Conservation (phyloP, 30 jellyfish, hydroid and myxozoan genomes). For the Sanderia malayensis region DNA sequence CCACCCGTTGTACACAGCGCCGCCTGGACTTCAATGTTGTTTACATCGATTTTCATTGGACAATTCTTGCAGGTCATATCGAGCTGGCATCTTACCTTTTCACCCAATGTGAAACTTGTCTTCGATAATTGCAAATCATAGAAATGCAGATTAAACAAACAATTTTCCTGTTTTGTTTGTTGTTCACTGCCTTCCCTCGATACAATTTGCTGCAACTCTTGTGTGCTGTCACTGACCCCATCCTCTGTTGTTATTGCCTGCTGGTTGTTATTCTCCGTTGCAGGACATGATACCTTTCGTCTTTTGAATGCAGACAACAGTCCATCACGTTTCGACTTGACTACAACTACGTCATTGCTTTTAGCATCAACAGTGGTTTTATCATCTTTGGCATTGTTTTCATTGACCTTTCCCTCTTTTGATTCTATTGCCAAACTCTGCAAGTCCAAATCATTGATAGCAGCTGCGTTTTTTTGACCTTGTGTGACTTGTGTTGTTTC, state of each 20-base stretch:
- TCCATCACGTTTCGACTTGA: background rate
- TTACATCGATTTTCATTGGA: background rate
- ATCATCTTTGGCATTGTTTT: too few relatives aligned
- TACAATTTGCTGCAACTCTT: background rate
- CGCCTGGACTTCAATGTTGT: background rate
- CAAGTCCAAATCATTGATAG: too few relatives aligned
- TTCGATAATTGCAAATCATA: background rate
- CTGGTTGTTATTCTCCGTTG: background rate
- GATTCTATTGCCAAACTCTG: too few relatives aligned
- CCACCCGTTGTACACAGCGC: background rate
- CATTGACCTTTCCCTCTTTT: too few relatives aligned
- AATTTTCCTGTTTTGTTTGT: too few relatives aligned
- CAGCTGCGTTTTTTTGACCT: too few relatives aligned
- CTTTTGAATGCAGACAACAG: background rate
- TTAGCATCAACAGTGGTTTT: too few relatives aligned
- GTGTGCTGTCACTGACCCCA: background rate
- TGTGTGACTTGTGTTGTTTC: too few relatives aligned
- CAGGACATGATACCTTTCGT: background rate
- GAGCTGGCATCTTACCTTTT: background rate
- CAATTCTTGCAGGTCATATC: background rate
- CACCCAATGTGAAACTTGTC: background rate
- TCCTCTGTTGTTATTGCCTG: background rate
- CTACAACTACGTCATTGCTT: too few relatives aligned
- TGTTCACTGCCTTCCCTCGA: background rate
- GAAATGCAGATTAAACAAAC: background rate